Evolutionary conservation across 2,888 invertebrate genomes (phyloP), one percentile per base, ranked within the genome.

Genomic region (Melanostoma scalare): DNA sequence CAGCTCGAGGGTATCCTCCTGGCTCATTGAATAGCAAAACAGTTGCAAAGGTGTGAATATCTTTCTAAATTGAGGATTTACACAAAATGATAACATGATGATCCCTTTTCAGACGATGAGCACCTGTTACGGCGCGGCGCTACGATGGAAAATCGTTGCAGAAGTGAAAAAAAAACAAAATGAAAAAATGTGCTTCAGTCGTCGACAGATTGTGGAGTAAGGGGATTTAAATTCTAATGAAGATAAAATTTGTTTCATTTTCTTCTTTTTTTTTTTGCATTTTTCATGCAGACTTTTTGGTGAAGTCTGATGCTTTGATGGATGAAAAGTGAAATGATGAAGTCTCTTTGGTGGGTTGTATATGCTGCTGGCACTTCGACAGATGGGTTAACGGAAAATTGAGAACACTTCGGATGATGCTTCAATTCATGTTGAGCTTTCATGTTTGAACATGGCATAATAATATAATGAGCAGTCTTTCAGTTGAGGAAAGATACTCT

Each of bases 31-130:
- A 80, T 80, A 71, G 75, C 75, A 80, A 80, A 80, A 65, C 69
- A 80, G 81, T 73, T 65, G 76, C 80, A 60, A 60, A 81, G 81
- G 81, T 76, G 81, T 76, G 76, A 81, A 81, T 76, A 81, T 81
- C 76, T 65, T 55, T 81, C 52, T 71, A 76, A 76, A 81, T 81
- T 76, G 80, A 55, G 71, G 76, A 81, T 81, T 81, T 76, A 46
- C 60, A 60, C 71, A 81, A 72, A 72, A 76, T 60, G 80, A 72
- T 76, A 76, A 81, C 80, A 71, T 52, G 76, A 71, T 81, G 80
- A 71, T 76, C 63, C 60, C 58, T 40, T 69, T 61, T 46, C 30
- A 69, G 69, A 69, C 61, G 76, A 71, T 58, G 56, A 65, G 77
- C 77, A 78, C 77, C 77, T 78, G 77, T 77, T 72, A 77, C 56